A percentile compares a stretch with the other conserved stretches of the same genome.
phyloP scores from a whole-genome alignment of 2,888 invertebrate species.

The Rhodophaea formosa region DNA sequence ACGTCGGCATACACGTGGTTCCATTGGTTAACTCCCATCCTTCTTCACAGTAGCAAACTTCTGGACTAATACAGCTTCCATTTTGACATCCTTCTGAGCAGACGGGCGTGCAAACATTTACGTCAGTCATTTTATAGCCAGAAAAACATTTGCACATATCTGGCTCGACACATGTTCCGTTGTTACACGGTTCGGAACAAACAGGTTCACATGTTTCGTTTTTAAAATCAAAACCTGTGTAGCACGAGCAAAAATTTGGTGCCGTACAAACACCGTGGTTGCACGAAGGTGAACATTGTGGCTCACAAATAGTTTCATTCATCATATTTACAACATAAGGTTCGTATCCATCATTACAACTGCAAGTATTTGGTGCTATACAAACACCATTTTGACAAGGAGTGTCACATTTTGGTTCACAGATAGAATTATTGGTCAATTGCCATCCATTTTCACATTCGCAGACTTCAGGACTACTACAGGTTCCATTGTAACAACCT shows the following conservation, averaged over 20 bases:
- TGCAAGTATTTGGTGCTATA: conserved; percentile 27
- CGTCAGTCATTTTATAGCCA: neutral
- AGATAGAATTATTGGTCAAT: conserved; percentile 4
- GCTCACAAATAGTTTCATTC: neutral
- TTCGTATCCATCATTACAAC: conserved; percentile 27
- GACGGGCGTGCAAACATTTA: conserved; percentile 28
- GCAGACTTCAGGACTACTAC: conserved; percentile 30
- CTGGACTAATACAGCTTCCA: conserved; percentile 34
- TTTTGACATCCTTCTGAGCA: conserved; percentile 33
- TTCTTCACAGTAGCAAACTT: conserved; percentile 29
- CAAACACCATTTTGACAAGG: conserved; percentile 29
- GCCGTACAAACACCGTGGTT: neutral
- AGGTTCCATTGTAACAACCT: conserved; percentile 24
- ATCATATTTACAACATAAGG: neutral
- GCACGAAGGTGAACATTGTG: neutral
- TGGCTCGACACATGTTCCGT: conserved; percentile 69
- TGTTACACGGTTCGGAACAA: conserved; percentile 58
- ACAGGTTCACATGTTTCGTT: conserved; percentile 51
- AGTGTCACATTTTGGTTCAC: conserved; percentile 24
- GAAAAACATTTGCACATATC: conserved; percentile 60
- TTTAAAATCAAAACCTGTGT: neutral
- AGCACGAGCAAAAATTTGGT: neutral
- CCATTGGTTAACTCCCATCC: neutral
- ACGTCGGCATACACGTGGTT: conserved; percentile 5
- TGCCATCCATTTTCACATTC: conserved; percentile 27